Evolutionary conservation across 1,140 invertebrate genomes (phyloP).

Genomic region (Hermetia illucens): DNA sequence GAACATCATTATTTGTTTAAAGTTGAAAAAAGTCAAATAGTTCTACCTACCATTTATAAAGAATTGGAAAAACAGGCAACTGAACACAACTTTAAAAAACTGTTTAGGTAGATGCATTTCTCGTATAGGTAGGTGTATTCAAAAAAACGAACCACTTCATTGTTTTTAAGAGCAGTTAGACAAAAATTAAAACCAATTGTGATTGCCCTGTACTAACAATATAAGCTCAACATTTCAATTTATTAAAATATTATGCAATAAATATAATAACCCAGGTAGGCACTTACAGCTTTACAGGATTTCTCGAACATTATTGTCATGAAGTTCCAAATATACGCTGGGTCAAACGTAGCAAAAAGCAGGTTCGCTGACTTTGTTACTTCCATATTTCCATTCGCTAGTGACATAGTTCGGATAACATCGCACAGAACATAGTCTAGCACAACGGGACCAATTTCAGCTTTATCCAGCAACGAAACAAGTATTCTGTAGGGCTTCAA

Average conservation of each 20-base stretch:
- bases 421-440: constrained; percentile 75
- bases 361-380: constrained; percentile 75
- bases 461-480: constrained; percentile 77
- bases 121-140: too few relatives aligned
- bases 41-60: too few relatives aligned
- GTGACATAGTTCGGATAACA: constrained; percentile 52
- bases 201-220: too few relatives aligned
- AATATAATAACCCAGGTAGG: constrained; percentile 7
- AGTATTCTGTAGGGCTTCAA: constrained; percentile 73
- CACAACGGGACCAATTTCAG: constrained; percentile 74
- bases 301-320: constrained; percentile 54
- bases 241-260: background rate
- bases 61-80: too few relatives aligned
- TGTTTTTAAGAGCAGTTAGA: too few relatives aligned
- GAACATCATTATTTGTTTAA: too few relatives aligned
- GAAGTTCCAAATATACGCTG: constrained; percentile 77
- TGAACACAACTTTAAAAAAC: too few relatives aligned
- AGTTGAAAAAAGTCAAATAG: too few relatives aligned
- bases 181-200: too few relatives aligned
- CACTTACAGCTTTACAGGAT: constrained; percentile 36
- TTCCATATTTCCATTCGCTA: constrained; percentile 29
- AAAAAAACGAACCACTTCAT: too few relatives aligned
- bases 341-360: constrained; percentile 71
- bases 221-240: too few relatives aligned
- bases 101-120: too few relatives aligned